Conservation (phyloP, 1,140 invertebrate species). For the Araneus ventricosus region DNA sequence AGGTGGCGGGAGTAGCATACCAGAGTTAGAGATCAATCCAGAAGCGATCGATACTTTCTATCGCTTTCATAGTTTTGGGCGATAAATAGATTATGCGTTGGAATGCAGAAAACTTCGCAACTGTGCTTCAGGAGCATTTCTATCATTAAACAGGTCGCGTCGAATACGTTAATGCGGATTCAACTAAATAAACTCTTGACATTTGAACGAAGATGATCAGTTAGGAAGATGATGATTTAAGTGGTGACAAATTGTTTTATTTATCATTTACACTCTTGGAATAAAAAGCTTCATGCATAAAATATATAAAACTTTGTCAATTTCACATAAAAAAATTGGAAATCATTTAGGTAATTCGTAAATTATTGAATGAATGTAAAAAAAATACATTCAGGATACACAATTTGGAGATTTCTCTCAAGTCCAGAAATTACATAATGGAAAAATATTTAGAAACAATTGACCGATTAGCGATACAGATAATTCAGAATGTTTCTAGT, state of each 20-base stretch:
- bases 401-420: too few species aligned
- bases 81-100: constrained; percentile 67
- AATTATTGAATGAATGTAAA: too few species aligned
- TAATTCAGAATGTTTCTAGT: too few species aligned
- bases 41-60: constrained; percentile 48
- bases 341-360: too few species aligned
- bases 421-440: too few species aligned
- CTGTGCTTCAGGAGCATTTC: constrained; percentile 53
- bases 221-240: neutral
- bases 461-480: too few species aligned
- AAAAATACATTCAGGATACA: too few species aligned
- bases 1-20: neutral
- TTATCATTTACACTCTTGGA: neutral
- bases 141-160: constrained; percentile 54
- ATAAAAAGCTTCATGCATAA: neutral
- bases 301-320: neutral
- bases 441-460: too few species aligned
- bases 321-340: too few species aligned
- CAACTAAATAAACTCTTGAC: constrained; percentile 53
- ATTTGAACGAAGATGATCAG: constrained; percentile 27
- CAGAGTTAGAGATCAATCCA: constrained; percentile 44
- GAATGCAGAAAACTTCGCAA: constrained; percentile 67
- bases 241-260: neutral
- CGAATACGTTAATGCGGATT: constrained; percentile 15
- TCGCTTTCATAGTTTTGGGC: constrained; percentile 55